These are phyloP conservation scores for Heterodera filipjevi DNA, from an alignment of 2,888 invertebrate species.

Conservation along the genomic window DNA sequence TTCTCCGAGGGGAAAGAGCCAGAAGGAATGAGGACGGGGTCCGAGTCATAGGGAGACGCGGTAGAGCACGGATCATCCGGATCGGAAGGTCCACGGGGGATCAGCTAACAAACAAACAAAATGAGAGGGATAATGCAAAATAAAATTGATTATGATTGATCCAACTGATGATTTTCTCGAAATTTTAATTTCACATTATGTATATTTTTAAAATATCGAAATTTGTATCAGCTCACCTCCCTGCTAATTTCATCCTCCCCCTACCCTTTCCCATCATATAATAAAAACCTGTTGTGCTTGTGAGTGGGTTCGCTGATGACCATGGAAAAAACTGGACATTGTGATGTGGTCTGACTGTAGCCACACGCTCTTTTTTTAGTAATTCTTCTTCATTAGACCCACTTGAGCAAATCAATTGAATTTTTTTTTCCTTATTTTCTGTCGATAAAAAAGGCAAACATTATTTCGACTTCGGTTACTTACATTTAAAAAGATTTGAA, in stretches of 20 bases:
- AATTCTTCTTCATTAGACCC: not conserved
- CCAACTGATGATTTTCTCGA: not conserved
- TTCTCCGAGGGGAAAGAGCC: constrained; percentile 4
- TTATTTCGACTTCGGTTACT: too few species aligned
- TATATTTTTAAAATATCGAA: too few species aligned
- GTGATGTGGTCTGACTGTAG: not conserved
- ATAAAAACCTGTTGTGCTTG: constrained; percentile 57
- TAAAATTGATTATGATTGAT: not conserved
- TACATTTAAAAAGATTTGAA: too few species aligned
- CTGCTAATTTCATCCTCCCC: not conserved
- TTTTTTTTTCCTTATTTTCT: not conserved
- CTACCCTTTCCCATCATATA: not conserved
- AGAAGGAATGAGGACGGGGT: not conserved
- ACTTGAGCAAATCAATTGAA: not conserved
- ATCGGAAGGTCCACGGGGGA: not conserved
- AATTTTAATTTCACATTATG: too few species aligned
- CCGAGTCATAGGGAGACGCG: constrained; percentile 2
- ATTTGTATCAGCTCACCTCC: too few species aligned
- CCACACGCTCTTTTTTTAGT: constrained; percentile 1
- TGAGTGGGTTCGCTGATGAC: constrained; percentile 57
- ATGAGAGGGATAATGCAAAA: not conserved
- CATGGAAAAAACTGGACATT: constrained; percentile 20
- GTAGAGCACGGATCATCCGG: constrained; percentile 13
- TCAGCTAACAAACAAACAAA: constrained; percentile 5
- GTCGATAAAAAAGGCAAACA: too few species aligned